Conservation (phyloP, 2,888 invertebrate species). For the Amblyjoppa proteus region DNA sequence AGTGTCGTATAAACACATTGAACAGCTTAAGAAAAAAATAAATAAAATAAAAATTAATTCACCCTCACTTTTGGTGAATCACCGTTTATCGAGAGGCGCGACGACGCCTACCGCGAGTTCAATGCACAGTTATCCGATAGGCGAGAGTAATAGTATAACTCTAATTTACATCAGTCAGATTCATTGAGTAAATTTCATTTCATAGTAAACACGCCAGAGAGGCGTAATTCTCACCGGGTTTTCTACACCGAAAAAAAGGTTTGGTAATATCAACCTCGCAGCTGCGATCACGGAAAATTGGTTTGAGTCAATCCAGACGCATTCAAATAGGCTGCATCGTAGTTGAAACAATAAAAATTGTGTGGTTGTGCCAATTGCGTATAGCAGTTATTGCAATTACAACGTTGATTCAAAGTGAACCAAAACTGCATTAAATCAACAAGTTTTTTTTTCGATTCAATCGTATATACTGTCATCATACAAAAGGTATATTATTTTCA, state of each 20-base stretch:
- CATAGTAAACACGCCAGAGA: neutral
- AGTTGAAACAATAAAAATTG: too few relatives aligned
- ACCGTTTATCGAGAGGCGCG: conserved; percentile 1
- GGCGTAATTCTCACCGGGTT: neutral
- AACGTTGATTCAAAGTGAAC: too few relatives aligned
- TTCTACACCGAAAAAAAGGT: neutral
- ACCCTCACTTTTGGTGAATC: neutral
- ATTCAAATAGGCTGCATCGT: too few relatives aligned
- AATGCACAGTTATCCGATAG: neutral
- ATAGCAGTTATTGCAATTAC: too few relatives aligned
- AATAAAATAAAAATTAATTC: neutral
- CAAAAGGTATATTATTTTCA: too few relatives aligned
- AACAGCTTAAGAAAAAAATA: neutral
- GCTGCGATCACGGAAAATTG: too few relatives aligned
- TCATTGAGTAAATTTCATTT: neutral
- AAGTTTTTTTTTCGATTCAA: too few relatives aligned
- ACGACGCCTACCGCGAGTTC: neutral
- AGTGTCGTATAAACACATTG: conserved; percentile 11
- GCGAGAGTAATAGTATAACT: neutral
- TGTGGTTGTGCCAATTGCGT: too few relatives aligned
- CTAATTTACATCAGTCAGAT: neutral
- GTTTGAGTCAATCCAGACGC: too few relatives aligned
- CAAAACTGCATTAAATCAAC: too few relatives aligned
- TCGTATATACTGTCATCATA: too few relatives aligned
- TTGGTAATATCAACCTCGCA: too few relatives aligned